These are phyloP conservation scores for Heteronetta atricapilla DNA, from an alignment of 2,113 vertebrate species.

Conservation along the genomic window DNA sequence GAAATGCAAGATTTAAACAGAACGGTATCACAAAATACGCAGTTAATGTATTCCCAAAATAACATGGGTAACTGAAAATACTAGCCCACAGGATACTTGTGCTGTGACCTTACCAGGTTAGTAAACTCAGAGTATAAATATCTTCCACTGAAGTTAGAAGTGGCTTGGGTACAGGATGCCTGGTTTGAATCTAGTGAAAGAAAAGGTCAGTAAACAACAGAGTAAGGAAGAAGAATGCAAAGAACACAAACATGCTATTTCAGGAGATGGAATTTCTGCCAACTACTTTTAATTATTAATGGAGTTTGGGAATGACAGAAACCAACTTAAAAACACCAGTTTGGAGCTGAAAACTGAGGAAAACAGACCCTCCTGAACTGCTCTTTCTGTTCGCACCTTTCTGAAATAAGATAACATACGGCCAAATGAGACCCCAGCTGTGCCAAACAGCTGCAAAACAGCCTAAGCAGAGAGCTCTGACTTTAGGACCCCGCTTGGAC, in stretches of 20 bases:
- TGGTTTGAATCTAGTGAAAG: constrained; percentile 56
- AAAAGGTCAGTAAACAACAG: background rate
- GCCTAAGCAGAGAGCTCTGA: background rate
- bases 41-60: background rate
- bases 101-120: constrained; percentile 63
- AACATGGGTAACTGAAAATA: accelerated
- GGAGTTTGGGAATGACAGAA: background rate
- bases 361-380: background rate
- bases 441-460: background rate
- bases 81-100: background rate
- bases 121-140: constrained; percentile 10
- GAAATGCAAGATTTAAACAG: background rate
- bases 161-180: constrained; percentile 12
- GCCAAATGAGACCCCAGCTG: background rate
- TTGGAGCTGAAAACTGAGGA: background rate
- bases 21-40: background rate
- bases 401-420: accelerated
- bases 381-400: background rate
- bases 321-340: background rate
- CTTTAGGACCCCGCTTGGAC: background rate
- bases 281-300: background rate
- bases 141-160: constrained; percentile 13
- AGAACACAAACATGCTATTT: background rate
- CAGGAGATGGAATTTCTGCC: background rate
- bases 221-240: background rate